Evolutionary conservation across 2,888 invertebrate genomes (phyloP), one percentile per base, ranked within the genome.

Genomic region (Pachydiplax longipennis): DNA sequence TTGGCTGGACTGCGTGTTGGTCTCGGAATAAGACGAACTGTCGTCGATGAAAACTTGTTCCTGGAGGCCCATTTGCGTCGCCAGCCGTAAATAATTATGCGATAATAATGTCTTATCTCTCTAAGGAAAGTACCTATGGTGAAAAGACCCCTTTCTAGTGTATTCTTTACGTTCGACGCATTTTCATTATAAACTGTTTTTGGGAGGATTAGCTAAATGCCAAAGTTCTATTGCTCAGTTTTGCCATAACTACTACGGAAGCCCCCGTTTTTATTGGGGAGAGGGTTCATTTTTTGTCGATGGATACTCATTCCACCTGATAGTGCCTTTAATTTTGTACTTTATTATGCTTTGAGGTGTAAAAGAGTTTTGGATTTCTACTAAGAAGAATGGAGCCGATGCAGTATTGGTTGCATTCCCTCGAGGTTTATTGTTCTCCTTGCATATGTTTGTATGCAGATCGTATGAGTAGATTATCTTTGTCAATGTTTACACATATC

Each of bases 401-500:
- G 22, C 35, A 18, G 8, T 18, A 22, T 58, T 31, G 87, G 87
- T 61, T 87, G 37, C 37, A n/a, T 65, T 87, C 37, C 73, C 4
- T 22, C 73, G 25, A 61, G 40, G 61, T 61, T 87, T 22, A 83
- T 61, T 40, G 61, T 44, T 44, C 12, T 61, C 13, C 35, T 87
- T 61, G 61, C 87, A 35, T 61, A 53, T 65, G 18, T 83, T 44
- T 37, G 37, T 40, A 35, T 61, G 87, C 87, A 22, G 65, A 37
- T 61, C 37, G 87, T 61, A 87, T 31, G 53, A 53, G 53, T 53
- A 53, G 53, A 3, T 73, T 87, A 58, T 61, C 58, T 87, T 87
- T 87, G 87, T 87, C 87, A n/a, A 87, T 87, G 31, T 87, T 87
- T n/a, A 87, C 37, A 87, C 87, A 87, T 87, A 87, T 87, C 87